Base-by-base conservation (phyloP, 1,140 invertebrate species). In the Heterodera schachtii region DNA sequence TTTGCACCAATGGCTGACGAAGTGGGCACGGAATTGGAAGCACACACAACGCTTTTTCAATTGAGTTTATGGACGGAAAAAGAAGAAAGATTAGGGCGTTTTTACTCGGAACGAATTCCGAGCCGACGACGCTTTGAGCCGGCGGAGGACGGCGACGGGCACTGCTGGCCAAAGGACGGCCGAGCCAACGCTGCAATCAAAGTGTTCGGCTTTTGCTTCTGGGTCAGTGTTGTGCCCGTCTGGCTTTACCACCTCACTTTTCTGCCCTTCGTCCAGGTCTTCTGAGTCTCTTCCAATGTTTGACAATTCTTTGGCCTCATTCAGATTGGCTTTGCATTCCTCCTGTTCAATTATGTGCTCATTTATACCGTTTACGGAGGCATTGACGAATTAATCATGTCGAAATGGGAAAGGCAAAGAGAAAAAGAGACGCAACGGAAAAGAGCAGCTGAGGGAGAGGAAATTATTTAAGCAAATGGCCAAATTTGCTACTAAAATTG, bases 171-270 rank as follows among this genome's bases (percentile, higher is more conserved):
- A n/a, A 75, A 19, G 46, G 87, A 90, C 49, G 60, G 80, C 21
- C 75, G 43, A 16, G 70, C 66, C 6, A 86, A 88, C n/a, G 57
- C 57, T 16, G 73, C 75, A 70, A 81, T 84, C n/a, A 89, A 87
- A 80, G 41, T 89, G 6, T 89, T 88, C 71, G 86, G 87, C 31
- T 88, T 89, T 49, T 83, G 52, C 66, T 89, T 89, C 71, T 89
- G 87, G 87, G 46, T 87, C 57, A 75, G 73, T 44, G 87, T 89
- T 3, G 84, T 87, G 47, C 49, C 57, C n/a, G 80, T 89, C 46
- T 89, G 89, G 83, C 66, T 80, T 7, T 89, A 88, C 79, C 87
- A 89, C 75, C 80, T 89, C 19, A 73, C 77, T 49, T 89, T 90
- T 77, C 64, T 89, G 60, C 67, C 70, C n/a, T 82, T 87, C 69